Evolutionary conservation across 2,888 invertebrate species (phyloP).

Genomic region (Mamestra brassicae): DNA sequence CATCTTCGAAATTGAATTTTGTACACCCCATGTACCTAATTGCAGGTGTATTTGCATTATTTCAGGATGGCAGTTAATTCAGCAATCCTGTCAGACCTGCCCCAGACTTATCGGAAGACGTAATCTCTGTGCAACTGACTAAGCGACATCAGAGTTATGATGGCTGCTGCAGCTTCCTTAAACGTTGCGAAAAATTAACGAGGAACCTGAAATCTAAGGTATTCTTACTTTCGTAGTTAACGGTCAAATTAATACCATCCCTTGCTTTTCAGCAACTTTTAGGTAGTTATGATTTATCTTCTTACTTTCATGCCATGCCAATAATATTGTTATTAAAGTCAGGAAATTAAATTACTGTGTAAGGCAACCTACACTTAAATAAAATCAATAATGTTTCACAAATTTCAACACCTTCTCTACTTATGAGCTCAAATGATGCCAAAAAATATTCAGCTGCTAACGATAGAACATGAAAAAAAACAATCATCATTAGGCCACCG

Average conservation of each 20-base stretch:
- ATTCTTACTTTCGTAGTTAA: background rate
- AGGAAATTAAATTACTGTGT: background rate
- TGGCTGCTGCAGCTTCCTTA: background rate
- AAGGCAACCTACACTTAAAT: background rate
- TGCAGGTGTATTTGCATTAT: background rate
- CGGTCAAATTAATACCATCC: too few species aligned
- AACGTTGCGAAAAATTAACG: background rate
- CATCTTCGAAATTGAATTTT: background rate
- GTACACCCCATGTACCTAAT: too few species aligned
- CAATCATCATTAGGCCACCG: conserved; percentile 23
- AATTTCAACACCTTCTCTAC: background rate
- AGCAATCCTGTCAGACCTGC: background rate
- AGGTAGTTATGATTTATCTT: background rate
- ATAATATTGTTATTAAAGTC: too few species aligned
- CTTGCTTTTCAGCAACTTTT: background rate
- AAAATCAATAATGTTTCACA: background rate
- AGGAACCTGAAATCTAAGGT: too few species aligned
- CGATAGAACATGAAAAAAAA: conserved; percentile 11
- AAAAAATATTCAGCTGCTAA: conserved; percentile 24
- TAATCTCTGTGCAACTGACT: too few species aligned
- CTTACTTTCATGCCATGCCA: background rate
- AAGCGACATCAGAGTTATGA: background rate
- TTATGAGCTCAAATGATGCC: conserved; percentile 9
- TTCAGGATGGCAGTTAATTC: background rate
- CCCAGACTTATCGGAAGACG: background rate